Base-by-base conservation (phyloP, 2,888 invertebrate genomes). In the Glomeris marginata region DNA sequence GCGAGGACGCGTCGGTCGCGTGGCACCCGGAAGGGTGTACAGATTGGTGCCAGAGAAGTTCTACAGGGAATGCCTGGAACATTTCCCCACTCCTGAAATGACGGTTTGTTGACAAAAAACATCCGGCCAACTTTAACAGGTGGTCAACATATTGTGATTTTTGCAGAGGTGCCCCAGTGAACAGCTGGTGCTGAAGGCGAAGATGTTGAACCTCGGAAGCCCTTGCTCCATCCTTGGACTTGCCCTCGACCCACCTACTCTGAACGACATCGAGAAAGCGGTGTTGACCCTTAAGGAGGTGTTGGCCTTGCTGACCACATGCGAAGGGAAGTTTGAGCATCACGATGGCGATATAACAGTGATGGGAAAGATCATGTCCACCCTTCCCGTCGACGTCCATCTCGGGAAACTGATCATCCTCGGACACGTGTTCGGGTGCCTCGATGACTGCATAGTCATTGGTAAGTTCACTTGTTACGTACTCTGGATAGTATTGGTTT, bases 281-380 rank as follows among this genome's bases (percentile, higher is more conserved):
- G 74, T 94, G 55, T 73, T 87, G n/a, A 71, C 77, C 38, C 70
- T 95, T 2, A 94, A 92, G 72, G 86, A 84, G 73, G 80, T 78
- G 13, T 90, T 92, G 8, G 92, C 83, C 0, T 64, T 94, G 8
- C 75, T 79, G 51, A 74, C 74, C 34, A 75, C 74, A 0, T 64
- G 73, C 0, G 69, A 75, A 37, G 75, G 72, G 0, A 62, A 66
- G 20, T 43, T 28, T 16, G 35, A 46, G 11, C 62, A 62, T 0
- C 69, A 74, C 13, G 91, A 95, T 65, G 95, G 94, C 0, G 84
- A 90, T 56, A 62, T 95, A 42, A 92, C 92, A 0, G 83, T 80
- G 65, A 68, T 94, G 57, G 95, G 95, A 0, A 72, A 74, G 8
- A 73, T 94, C 0, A 82, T 92, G 80, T 79, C 85, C 0, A 69